Evolutionary conservation across 92 coral and sea anemone genomes (phyloP).

Genomic region (Porites cylindrica): DNA sequence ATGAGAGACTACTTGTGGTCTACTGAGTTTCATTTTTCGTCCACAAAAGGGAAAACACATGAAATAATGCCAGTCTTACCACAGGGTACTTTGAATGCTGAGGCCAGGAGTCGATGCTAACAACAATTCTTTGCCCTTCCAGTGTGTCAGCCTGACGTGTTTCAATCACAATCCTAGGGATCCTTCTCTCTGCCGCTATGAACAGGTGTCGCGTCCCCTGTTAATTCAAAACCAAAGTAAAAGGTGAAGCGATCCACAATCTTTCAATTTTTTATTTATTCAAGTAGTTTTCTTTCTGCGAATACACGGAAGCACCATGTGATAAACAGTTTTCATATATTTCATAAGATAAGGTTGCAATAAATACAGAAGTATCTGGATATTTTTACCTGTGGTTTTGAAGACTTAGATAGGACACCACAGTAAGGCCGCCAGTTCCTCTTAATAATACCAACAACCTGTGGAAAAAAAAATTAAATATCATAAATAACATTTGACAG

Average conservation of each 20-base stretch:
- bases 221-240: no score
- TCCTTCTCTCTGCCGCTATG: constrained; percentile 94
- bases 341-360: background rate
- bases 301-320: background rate
- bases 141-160: constrained; percentile 89
- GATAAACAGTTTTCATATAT: background rate
- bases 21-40: no score
- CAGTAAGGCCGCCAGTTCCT: constrained; percentile 99
- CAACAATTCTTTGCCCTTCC: constrained; percentile 87
- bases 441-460: constrained; percentile 97
- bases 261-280: no score
- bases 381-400: constrained; percentile 80
- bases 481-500: background rate
- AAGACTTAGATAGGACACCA: constrained; percentile 87
- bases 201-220: constrained; percentile 94
- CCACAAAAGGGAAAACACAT: no score
- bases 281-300: background rate
- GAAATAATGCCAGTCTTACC: constrained; percentile 59
- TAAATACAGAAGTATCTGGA: no score
- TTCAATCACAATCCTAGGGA: constrained; percentile 91
- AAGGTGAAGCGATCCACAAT: background rate
- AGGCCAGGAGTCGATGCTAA: constrained; percentile 99
- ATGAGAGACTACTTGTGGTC: no score
- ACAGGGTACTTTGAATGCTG: constrained; percentile 88
- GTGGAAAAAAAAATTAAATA: background rate